Percentiles rank a stretch among this genome's conserved stretches.
Evolutionary conservation across 2,113 vertebrate genomes (phyloP).

Genomic region (Chrysochloris asiatica): DNA sequence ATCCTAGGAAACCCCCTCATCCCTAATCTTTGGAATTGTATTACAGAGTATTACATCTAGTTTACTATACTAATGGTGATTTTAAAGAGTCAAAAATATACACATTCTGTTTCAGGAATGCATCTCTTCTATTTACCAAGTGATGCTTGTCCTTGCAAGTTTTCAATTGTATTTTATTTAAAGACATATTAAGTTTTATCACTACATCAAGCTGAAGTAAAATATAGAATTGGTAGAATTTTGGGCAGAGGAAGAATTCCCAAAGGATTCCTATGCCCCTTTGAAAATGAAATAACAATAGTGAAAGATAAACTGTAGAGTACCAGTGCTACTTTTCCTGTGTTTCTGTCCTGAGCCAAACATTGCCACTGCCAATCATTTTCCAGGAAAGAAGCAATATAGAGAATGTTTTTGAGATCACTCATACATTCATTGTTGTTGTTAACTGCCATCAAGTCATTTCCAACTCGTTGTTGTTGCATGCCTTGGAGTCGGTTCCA

Average conservation of each 20-base stretch:
- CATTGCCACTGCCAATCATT: slow-evolving; percentile 53
- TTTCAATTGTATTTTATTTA: slow-evolving; percentile 62
- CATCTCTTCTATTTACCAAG: slow-evolving; percentile 14
- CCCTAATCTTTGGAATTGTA: neutral
- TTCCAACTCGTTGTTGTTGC: too few relatives aligned
- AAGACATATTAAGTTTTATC: slow-evolving; percentile 61
- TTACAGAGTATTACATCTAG: neutral
- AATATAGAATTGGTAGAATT: slow-evolving; percentile 52
- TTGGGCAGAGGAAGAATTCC: slow-evolving; percentile 51
- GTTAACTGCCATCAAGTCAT: too few relatives aligned
- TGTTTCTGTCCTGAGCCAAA: slow-evolving; percentile 66
- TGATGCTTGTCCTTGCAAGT: slow-evolving; percentile 1
- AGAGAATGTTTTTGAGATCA: neutral
- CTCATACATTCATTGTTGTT: slow-evolving; percentile 16
- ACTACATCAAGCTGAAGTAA: slow-evolving; percentile 64
- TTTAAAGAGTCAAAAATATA: slow-evolving; percentile 9
- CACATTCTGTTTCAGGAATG: neutral
- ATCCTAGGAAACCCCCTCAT: neutral
- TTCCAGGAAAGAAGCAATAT: neutral
- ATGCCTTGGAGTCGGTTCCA: too few relatives aligned
- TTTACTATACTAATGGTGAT: neutral
- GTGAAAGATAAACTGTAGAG: slow-evolving; percentile 76
- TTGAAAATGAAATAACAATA: slow-evolving; percentile 76
- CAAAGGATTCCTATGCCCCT: slow-evolving; percentile 65
- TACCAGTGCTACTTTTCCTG: slow-evolving; percentile 40